phyloP scores from a whole-genome alignment of 2,113 vertebrate genomes.

The Motacilla alba region DNA sequence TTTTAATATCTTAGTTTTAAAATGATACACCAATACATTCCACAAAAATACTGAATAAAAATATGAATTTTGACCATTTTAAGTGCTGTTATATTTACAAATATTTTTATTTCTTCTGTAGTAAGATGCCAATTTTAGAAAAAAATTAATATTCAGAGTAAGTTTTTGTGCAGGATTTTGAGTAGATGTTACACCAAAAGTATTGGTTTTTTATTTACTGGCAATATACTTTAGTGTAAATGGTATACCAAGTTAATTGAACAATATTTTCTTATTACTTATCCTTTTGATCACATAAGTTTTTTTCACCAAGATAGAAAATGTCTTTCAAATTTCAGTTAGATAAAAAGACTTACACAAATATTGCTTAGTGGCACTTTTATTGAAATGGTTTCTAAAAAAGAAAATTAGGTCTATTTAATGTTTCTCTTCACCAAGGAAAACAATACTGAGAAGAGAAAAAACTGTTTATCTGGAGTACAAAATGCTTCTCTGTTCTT shows the following conservation, averaged over 20 bases:
- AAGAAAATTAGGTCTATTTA: neutral
- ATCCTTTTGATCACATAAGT: neutral
- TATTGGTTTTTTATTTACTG: neutral
- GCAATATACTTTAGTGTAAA: slow-evolving; percentile 20
- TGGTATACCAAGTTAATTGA: slow-evolving; percentile 11
- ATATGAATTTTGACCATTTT: neutral
- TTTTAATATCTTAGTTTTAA: neutral
- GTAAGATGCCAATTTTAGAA: neutral
- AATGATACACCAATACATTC: neutral
- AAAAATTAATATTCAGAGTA: neutral
- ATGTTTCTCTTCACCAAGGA: neutral
- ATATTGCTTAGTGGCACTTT: neutral
- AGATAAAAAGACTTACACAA: neutral
- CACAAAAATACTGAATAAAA: neutral
- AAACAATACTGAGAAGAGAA: neutral
- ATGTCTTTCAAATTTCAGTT: neutral
- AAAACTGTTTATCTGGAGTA: neutral
- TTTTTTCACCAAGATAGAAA: slow-evolving; percentile 55
- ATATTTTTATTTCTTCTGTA: neutral
- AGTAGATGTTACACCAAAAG: neutral
- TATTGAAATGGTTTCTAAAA: slow-evolving; percentile 16
- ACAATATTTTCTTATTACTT: slow-evolving; percentile 49
- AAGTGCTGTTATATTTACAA: neutral
- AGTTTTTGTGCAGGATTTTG: neutral
- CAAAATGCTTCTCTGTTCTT: neutral